Evolutionary conservation across 2,113 vertebrate genomes (phyloP).

Genomic region (Oreotrochilus melanogaster): DNA sequence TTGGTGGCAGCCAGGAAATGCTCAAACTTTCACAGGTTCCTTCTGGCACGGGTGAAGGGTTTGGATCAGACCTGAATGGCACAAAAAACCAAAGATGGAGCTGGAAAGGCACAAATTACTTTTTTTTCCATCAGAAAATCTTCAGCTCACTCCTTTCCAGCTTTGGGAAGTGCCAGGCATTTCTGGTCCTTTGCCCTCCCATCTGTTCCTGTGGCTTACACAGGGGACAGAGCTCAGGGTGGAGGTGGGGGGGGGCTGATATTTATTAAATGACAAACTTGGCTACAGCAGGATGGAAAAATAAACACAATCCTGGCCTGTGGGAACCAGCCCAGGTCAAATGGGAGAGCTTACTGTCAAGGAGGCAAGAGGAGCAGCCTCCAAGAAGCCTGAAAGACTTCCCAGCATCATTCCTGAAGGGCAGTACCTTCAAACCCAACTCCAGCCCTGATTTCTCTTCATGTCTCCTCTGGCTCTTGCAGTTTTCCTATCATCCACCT

Average conservation of each 20-base stretch:
- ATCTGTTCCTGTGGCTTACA: constrained; percentile 27
- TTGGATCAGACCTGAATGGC: background rate
- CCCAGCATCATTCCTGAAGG: background rate
- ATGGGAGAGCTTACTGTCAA: background rate
- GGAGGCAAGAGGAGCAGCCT: background rate
- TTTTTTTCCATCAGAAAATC: background rate
- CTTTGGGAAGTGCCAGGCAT: background rate
- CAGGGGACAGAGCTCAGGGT: background rate
- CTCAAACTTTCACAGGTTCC: background rate
- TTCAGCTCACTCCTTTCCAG: background rate
- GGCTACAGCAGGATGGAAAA: background rate
- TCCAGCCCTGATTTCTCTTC: background rate
- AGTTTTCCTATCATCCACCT: background rate
- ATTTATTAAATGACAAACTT: constrained; percentile 34
- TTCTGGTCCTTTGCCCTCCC: constrained; percentile 24
- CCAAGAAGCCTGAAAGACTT: background rate
- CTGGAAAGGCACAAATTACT: background rate
- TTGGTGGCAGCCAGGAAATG: background rate
- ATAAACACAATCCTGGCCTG: background rate
- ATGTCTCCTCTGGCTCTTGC: background rate
- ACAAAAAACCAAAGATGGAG: background rate
- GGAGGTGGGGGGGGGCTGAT: background rate
- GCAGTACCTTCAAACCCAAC: background rate
- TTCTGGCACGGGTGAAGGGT: background rate
- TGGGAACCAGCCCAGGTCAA: background rate